phyloP scores from a whole-genome alignment of 2,113 vertebrate species.

The Pteronura brasiliensis region DNA sequence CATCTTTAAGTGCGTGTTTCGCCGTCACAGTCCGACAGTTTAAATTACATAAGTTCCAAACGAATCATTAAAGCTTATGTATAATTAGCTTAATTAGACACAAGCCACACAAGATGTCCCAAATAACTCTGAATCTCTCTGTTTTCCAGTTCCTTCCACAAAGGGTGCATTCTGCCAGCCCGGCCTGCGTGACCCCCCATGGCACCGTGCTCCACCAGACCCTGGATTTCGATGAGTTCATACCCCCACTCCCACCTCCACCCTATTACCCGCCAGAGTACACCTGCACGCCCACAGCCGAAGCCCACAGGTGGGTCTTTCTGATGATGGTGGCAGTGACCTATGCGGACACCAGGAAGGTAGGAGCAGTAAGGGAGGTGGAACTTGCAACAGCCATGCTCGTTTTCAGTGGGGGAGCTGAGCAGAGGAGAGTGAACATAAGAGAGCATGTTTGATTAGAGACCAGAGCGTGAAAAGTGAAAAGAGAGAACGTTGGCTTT shows the following conservation, averaged over 20 bases:
- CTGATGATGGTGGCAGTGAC: not conserved
- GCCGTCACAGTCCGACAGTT: not conserved
- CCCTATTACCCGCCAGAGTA: slow-evolving; percentile 99
- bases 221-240: slow-evolving; percentile 97
- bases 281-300: slow-evolving; percentile 91
- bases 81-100: not conserved
- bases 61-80: not conserved
- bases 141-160: slow-evolving; percentile 94
- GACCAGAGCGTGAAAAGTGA: fast-evolving
- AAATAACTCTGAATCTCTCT: not conserved
- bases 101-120: not conserved
- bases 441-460: fast-evolving
- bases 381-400: fast-evolving
- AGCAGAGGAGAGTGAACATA: fast-evolving
- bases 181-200: slow-evolving; percentile 94
- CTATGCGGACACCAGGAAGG: too few relatives aligned
- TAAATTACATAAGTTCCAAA: not conserved
- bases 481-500: not conserved
- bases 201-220: slow-evolving; percentile 94
- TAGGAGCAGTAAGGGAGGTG: not conserved
- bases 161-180: slow-evolving; percentile 86
- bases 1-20: not conserved
- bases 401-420: too few relatives aligned
- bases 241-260: slow-evolving; percentile 95
- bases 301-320: slow-evolving; percentile 88